Evolutionary conservation across 1,140 invertebrate genomes (phyloP).

Genomic region (Samia ricini): DNA sequence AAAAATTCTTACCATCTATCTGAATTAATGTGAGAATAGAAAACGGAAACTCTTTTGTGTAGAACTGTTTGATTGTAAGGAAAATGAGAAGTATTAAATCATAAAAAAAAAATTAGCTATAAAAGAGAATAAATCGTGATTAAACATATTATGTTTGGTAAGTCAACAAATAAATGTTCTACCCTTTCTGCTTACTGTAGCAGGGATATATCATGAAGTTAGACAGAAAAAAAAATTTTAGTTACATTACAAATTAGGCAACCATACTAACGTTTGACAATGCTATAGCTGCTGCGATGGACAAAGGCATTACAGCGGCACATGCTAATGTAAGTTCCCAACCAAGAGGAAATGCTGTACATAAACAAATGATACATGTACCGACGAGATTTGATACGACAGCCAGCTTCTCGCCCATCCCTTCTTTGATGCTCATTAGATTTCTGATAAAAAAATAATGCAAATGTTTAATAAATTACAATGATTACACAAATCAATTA

Average conservation of each 20-base stretch:
- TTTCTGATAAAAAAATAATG: constrained; percentile 80
- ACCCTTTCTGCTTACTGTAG: no score
- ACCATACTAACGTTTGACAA: constrained; percentile 59
- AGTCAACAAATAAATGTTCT: no score
- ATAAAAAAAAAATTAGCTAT: no score
- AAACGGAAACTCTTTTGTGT: no score
- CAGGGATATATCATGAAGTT: not conserved
- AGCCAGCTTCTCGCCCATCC: constrained; percentile 92
- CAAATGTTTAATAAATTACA: not conserved
- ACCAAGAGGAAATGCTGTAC: constrained; percentile 86
- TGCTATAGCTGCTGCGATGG: constrained; percentile 56
- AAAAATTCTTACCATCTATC: no score
- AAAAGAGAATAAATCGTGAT: no score
- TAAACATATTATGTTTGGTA: no score
- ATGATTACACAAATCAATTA: not conserved
- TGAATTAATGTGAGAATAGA: no score
- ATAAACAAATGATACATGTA: constrained; percentile 83
- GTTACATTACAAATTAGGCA: not conserved
- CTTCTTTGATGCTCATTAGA: constrained; percentile 92
- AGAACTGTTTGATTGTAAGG: no score
- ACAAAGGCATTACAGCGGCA: constrained; percentile 65
- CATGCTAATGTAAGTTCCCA: constrained; percentile 92
- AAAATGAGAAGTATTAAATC: no score
- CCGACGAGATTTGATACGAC: constrained; percentile 85
- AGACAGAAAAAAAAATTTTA: not conserved